phyloP scores from a whole-genome alignment of 2,797 vertebrate species.

The Taeniopygia guttata region DNA sequence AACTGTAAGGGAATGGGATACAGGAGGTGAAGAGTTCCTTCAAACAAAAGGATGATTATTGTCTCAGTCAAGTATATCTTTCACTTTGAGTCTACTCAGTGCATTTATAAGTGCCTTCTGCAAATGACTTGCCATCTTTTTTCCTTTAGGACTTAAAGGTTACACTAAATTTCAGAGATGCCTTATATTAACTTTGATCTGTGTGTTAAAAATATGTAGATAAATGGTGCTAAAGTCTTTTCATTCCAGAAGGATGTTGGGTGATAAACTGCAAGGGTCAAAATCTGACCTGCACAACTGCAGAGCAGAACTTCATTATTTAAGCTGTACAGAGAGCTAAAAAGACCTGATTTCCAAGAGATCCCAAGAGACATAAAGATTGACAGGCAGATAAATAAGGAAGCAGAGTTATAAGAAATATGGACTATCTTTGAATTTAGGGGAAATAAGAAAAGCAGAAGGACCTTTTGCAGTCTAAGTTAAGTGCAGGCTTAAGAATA shows the following conservation, averaged over 20 bases:
- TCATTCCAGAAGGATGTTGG: neutral
- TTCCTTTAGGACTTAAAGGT: neutral
- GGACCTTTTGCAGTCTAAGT: neutral
- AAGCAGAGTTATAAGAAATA: slow-evolving; percentile 31
- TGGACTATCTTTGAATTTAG: slow-evolving; percentile 1
- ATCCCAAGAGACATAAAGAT: neutral
- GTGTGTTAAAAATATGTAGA: slow-evolving; percentile 36
- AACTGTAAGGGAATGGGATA: neutral
- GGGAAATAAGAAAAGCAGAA: slow-evolving; percentile 41
- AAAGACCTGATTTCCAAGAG: neutral
- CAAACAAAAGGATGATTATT: neutral
- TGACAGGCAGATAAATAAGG: slow-evolving; percentile 21
- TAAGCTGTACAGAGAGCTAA: slow-evolving; percentile 10
- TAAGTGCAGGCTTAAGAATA: neutral
- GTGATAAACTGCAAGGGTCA: slow-evolving; percentile 41
- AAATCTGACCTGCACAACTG: neutral
- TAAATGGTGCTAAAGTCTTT: neutral
- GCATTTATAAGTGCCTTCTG: neutral
- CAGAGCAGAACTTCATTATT: slow-evolving; percentile 13
- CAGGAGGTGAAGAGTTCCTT: neutral
- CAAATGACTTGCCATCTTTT: neutral
- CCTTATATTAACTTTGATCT: slow-evolving; percentile 2
- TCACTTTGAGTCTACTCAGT: neutral
- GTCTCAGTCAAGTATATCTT: neutral
- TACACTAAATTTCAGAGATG: neutral